Evolutionary conservation across 2,113 vertebrate genomes (phyloP).

Genomic region (Ascaphus truei): DNA sequence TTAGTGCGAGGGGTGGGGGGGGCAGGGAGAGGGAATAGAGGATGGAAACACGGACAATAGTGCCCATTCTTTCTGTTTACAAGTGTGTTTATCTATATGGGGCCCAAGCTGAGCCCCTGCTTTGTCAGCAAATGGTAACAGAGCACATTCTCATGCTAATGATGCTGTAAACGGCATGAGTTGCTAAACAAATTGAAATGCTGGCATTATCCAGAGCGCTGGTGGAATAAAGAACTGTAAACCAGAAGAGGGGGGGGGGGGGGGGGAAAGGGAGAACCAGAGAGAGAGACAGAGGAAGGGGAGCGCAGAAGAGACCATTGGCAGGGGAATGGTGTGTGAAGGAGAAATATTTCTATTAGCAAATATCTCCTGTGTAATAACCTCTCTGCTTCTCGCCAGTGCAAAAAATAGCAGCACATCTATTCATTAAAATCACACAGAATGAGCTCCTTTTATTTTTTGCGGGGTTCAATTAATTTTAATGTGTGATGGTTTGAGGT

Average conservation of each 20-base stretch:
- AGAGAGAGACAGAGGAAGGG: neutral
- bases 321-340: too few species aligned
- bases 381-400: too few species aligned
- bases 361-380: neutral
- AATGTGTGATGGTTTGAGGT: too few species aligned
- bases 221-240: constrained; percentile 37
- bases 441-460: too few species aligned
- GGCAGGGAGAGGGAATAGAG: constrained; percentile 47
- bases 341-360: too few species aligned
- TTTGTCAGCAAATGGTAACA: constrained; percentile 92
- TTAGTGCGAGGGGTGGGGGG: constrained; percentile 51
- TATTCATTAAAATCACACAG: too few species aligned
- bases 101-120: constrained; percentile 67
- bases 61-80: constrained; percentile 92
- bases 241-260: constrained; percentile 42
- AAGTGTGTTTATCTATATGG: constrained; percentile 90
- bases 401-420: too few species aligned
- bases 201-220: constrained; percentile 84
- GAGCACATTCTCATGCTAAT: constrained; percentile 93
- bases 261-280: constrained; percentile 40
- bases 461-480: too few species aligned
- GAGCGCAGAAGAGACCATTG: neutral
- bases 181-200: constrained; percentile 93
- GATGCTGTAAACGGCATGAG: constrained; percentile 81
- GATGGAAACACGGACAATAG: constrained; percentile 68